A percentile compares a stretch with the other conserved stretches of the same genome.
phyloP scores from a whole-genome alignment of 1,140 invertebrate genomes.

The Heliconius eleuchia region DNA sequence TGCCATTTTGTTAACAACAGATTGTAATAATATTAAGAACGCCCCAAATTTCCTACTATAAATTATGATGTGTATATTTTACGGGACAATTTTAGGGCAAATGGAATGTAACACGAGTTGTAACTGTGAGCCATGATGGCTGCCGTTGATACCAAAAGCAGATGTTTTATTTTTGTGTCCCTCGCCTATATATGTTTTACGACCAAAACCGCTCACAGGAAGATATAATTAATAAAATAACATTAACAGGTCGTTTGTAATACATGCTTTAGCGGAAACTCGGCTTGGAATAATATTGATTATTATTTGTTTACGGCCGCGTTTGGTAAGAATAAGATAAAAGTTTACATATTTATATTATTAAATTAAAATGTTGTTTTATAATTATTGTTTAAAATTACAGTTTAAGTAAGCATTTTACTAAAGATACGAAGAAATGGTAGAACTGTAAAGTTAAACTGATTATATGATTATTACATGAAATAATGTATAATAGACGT shows the following conservation, averaged over 20 bases:
- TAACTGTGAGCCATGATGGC: slow-evolving; percentile 17
- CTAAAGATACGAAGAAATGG: too few relatives aligned
- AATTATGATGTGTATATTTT: slow-evolving; percentile 18
- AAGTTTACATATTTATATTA: neutral
- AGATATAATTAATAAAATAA: slow-evolving; percentile 70
- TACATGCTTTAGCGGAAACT: slow-evolving; percentile 58
- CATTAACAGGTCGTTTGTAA: slow-evolving; percentile 66
- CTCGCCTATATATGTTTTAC: slow-evolving; percentile 60
- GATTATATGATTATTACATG: too few relatives aligned
- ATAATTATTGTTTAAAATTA: too few relatives aligned
- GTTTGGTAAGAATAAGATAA: neutral
- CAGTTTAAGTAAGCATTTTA: too few relatives aligned
- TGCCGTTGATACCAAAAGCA: slow-evolving; percentile 57
- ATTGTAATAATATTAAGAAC: neutral
- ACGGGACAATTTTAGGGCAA: slow-evolving; percentile 13
- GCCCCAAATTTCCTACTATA: neutral
- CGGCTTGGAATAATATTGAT: slow-evolving; percentile 46
- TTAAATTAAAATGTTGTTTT: neutral
- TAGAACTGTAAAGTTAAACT: too few relatives aligned
- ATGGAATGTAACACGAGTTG: slow-evolving; percentile 23
- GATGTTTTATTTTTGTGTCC: slow-evolving; percentile 64
- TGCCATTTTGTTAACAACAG: neutral
- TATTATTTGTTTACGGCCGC: slow-evolving; percentile 37
- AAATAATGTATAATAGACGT: too few relatives aligned
- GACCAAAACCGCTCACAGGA: slow-evolving; percentile 59